phyloP scores from a whole-genome alignment of 92 coral and sea anemone genomes.

The Diadumene lineata region DNA sequence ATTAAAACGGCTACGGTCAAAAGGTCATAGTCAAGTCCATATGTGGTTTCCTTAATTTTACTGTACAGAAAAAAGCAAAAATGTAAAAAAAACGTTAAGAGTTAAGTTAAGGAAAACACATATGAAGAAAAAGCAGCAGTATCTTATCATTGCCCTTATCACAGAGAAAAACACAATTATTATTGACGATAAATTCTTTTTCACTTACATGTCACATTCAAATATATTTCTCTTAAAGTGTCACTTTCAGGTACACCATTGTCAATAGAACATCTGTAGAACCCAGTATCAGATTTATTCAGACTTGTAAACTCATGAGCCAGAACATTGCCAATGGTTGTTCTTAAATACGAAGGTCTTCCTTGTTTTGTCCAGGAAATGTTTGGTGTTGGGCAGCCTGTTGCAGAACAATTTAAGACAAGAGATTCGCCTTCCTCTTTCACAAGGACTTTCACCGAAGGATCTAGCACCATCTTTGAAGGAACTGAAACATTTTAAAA shows the following conservation, averaged over 20 bases:
- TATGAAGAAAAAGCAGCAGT: too few species aligned
- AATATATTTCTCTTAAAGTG: slow-evolving; percentile 10
- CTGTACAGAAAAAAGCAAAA: too few species aligned
- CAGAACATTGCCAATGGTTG: not conserved
- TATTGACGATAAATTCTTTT: not conserved
- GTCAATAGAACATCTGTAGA: slow-evolving; percentile 40
- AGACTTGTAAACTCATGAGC: not conserved
- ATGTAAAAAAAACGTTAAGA: too few species aligned
- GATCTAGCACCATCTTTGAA: not conserved
- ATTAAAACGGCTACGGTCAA: too few species aligned
- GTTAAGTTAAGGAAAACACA: too few species aligned
- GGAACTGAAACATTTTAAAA: slow-evolving; percentile 19
- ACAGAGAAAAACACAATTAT: too few species aligned
- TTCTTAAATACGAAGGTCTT: not conserved
- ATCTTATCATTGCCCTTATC: too few species aligned
- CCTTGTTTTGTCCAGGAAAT: slow-evolving; percentile 49
- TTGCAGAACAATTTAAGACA: slow-evolving; percentile 37
- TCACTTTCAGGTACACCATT: slow-evolving; percentile 47
- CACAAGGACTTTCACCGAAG: not conserved
- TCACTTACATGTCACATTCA: slow-evolving; percentile 53
- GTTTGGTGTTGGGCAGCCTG: slow-evolving; percentile 55
- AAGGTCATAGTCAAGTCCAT: too few species aligned
- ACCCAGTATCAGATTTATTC: slow-evolving; percentile 27
- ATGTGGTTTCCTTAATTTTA: too few species aligned
- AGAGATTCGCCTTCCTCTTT: slow-evolving; percentile 10